Conservation (phyloP, 37 sponge, comb jelly and placozoan genomes). For the Oopsacas minuta region DNA sequence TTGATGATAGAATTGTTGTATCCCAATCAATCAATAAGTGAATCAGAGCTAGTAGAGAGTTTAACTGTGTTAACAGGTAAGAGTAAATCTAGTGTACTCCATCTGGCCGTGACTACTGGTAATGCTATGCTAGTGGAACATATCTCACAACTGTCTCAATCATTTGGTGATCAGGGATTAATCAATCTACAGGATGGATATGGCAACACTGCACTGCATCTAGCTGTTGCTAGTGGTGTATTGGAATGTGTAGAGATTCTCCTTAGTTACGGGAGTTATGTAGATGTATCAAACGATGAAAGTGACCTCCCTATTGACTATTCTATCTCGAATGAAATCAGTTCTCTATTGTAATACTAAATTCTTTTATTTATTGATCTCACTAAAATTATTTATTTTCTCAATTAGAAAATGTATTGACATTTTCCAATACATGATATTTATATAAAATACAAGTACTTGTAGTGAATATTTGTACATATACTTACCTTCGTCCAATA, state of each 20-base stretch:
- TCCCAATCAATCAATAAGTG: background rate
- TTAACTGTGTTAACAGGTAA: background rate
- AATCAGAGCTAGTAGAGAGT: background rate
- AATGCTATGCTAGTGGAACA: background rate
- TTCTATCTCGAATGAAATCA: background rate
- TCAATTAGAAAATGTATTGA: too few species aligned
- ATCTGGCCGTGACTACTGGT: background rate
- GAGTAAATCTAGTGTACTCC: background rate
- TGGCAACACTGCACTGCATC: too few species aligned
- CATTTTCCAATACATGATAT: too few species aligned
- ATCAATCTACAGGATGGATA: background rate
- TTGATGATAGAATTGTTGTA: background rate
- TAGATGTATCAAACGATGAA: background rate
- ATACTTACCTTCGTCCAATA: too few species aligned
- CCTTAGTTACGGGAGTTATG: background rate
- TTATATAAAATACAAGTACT: too few species aligned
- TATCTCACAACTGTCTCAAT: background rate
- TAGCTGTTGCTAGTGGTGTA: background rate
- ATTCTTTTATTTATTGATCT: too few species aligned
- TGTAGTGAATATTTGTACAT: too few species aligned
- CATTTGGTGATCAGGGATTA: background rate
- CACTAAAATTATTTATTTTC: too few species aligned
- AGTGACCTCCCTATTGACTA: background rate
- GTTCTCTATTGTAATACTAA: too few species aligned
- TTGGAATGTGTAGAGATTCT: background rate